A percentile compares a stretch with the other conserved stretches of the same genome.
phyloP scores from a whole-genome alignment of 2,797 vertebrate species.

The Spizella passerina region DNA sequence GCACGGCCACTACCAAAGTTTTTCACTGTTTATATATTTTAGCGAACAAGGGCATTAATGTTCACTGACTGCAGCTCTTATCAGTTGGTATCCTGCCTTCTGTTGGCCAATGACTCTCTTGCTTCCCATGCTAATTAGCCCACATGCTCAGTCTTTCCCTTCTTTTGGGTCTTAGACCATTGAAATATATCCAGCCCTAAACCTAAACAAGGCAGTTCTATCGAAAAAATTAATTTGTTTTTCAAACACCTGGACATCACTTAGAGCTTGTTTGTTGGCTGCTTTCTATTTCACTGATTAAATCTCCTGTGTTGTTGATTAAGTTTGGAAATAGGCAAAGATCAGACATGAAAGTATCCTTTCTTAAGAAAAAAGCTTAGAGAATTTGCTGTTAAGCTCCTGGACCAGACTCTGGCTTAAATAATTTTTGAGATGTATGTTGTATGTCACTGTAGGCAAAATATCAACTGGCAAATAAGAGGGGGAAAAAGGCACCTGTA shows the following conservation, averaged over 20 bases:
- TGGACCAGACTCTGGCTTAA: not conserved
- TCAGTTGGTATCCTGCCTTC: not conserved
- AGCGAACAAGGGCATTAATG: not conserved
- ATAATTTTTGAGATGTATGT: rapidly evolving
- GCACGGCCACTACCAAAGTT: rapidly evolving
- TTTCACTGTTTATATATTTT: not conserved
- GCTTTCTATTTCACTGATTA: not conserved
- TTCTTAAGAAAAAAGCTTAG: not conserved
- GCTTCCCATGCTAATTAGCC: not conserved
- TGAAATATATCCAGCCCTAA: not conserved
- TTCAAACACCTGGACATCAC: not conserved
- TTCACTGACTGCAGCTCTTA: not conserved
- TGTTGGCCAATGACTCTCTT: not conserved
- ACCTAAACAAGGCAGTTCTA: not conserved
- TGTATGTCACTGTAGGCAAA: not conserved
- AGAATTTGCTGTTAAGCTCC: not conserved
- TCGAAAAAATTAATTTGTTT: rapidly evolving
- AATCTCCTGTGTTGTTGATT: not conserved
- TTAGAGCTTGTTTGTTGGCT: not conserved
- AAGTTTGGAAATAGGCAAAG: not conserved
- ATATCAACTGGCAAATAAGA: not conserved
- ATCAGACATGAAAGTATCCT: not conserved
- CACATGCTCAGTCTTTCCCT: not conserved
- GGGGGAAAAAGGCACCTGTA: rapidly evolving
- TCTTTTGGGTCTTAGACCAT: rapidly evolving